phyloP scores from a whole-genome alignment of 2,888 invertebrate genomes.

The Thera obeliscata region DNA sequence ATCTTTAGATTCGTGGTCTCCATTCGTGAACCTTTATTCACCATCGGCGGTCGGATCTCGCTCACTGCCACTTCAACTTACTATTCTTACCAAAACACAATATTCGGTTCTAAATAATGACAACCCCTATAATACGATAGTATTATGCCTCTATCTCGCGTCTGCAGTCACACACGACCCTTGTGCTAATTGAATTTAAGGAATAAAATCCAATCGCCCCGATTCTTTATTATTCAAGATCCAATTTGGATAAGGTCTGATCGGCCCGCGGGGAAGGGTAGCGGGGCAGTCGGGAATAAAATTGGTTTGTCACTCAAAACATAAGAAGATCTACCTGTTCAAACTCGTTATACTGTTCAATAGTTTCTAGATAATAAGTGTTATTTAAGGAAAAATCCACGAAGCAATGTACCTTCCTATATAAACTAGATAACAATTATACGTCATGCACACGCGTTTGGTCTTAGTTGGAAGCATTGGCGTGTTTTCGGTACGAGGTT shows the following conservation, averaged over 20 bases:
- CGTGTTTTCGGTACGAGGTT: no score
- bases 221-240: constrained; percentile 86
- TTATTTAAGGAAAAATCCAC: no score
- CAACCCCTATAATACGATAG: constrained; percentile 80
- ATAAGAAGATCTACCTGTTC: constrained; percentile 71
- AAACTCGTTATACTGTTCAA: constrained; percentile 29
- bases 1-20: no score
- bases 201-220: constrained; percentile 85
- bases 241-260: constrained; percentile 86
- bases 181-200: constrained; percentile 85
- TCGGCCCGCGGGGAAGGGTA: constrained; percentile 73
- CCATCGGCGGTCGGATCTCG: no score
- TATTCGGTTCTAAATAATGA: constrained; percentile 57
- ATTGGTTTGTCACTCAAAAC: constrained; percentile 85
- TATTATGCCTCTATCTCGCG: constrained; percentile 79
- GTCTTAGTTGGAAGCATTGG: no score
- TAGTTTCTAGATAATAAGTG: constrained; percentile 20
- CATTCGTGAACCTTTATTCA: no score
- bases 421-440: no score
- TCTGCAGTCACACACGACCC: constrained; percentile 83
- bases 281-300: constrained; percentile 82
- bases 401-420: no score
- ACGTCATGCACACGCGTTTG: no score
- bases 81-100: constrained; percentile 27
- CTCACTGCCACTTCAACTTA: no score